A percentile compares a stretch with the other conserved stretches of the same genome.
Conservation (phyloP, 2,797 vertebrate genomes). For the Trichosurus vulpecula region DNA sequence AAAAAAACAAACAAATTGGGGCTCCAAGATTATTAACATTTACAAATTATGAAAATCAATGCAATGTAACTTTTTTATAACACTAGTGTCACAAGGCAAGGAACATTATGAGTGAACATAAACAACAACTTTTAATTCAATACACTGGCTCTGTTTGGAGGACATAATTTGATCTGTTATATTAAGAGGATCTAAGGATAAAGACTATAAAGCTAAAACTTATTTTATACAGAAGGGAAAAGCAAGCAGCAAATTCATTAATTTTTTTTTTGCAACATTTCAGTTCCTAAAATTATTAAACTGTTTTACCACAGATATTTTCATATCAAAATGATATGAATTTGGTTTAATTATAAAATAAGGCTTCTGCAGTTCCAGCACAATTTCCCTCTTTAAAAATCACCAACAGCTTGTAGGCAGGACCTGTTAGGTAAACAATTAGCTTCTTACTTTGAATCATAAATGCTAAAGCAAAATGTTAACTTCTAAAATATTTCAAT, state of each 20-base stretch:
- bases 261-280: constrained; percentile 40
- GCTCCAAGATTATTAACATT: background rate
- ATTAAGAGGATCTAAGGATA: constrained; percentile 32
- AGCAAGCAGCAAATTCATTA: constrained; percentile 51
- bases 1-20: too few relatives aligned
- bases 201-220: constrained; percentile 36
- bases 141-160: constrained; percentile 41
- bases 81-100: background rate
- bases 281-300: constrained; percentile 39
- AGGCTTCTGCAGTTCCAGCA: constrained; percentile 2
- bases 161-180: constrained; percentile 23
- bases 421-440: constrained; percentile 21
- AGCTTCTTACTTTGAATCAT: background rate
- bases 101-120: background rate
- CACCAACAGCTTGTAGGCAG: constrained; percentile 51
- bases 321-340: constrained; percentile 30
- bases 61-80: background rate
- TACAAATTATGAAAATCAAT: background rate
- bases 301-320: constrained; percentile 51
- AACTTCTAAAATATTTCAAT: constrained; percentile 49
- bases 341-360: constrained; percentile 40
- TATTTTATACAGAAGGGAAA: constrained; percentile 37
- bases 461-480: constrained; percentile 1
- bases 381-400: constrained; percentile 44
- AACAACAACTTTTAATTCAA: constrained; percentile 13